Evolutionary conservation across 1,140 invertebrate genomes (phyloP), one percentile per base, ranked within the genome.

Genomic region (Lamellibrachia luymesi): DNA sequence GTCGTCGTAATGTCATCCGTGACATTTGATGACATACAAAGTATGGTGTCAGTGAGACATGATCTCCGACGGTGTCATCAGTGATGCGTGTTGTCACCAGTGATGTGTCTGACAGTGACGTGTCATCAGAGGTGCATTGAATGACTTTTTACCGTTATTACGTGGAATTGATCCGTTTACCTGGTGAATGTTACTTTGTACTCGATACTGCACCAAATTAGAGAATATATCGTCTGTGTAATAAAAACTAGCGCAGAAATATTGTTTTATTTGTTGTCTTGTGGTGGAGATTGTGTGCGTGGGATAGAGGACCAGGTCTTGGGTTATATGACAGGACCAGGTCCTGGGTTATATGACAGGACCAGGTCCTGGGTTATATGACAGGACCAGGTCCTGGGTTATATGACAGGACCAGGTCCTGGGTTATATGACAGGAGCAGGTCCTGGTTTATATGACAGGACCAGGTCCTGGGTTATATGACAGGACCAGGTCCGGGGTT

Each of bases 191-290:
- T 80, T 22, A 80, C 64, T 80, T 80, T 80, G 64, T 80, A 80
- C 64, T 80, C 13, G 64, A 80, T 80, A 80, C 64, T 80, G 64
- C 64, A 80, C 64, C 64, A 80, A 80, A 80, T 80, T 80, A 80
- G 64, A 80, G 64, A 80, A 80, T 80, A 80, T 80, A 80, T 80
- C 64, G 17, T 80, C 64, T 80, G 64, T 80, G 64, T 80, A 80
- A 80, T 80, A 80, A 80, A 80, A 80, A 80, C 64, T 80, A 80
- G 64, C 64, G 64, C 64, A 80, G 64, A 80, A 80, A 80, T 80
- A 0, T 80, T 22, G 64, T 8, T 80, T 80, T 8, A 17, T 22
- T 80, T 80, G 64, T 80, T 80, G 64, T 17, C 64, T 80, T 80
- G 1, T 80, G 6, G 52, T 56, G 64, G 0, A 80, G 64, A 22